Base-by-base conservation (phyloP, 2,888 invertebrate genomes). In the Nephrotoma appendiculata region DNA sequence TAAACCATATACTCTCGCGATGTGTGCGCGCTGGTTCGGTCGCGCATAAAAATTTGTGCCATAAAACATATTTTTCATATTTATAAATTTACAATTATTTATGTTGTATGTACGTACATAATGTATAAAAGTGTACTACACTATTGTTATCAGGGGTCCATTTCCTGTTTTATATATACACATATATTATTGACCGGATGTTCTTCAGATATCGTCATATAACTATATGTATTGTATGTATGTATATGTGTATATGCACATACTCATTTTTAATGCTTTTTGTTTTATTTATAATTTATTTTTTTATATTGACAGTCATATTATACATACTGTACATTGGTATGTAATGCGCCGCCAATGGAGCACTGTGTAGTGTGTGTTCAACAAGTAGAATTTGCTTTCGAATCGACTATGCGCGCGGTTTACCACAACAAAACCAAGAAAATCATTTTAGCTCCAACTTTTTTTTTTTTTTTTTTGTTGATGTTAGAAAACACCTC, bases 111-210 rank as follows among this genome's bases (percentile, higher is more conserved):
- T 3, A 31, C 31, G 31, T 31, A 31, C 31, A 31, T 31, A 31
- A 31, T 31, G 31, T 15, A 52, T 52, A 52, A 6, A 52, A 52
- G 15, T 71, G 71, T 71, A 71, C 71, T 71, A 71, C 31, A 84
- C 84, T 84, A 84, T 85, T 85, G 85, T 85, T 85, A 85, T 85
- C 85, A 85, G 45, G 43, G 85, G 42, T 85, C 85, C 44, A 44
- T 85, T 44, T 85, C 85, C 85, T 42, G 85, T 85, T 85, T 42
- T 85, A 44, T 85, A 44, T 44, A 44, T 44, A 84, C 84, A 84
- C 71, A 71, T 71, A 31, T 31, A 71, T 71, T 71, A 84, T 41
- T 84, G 84, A 84, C 84, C 84, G 84, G 84, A 84, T 84, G 84
- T 84, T 42, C 84, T 84, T 71, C 71, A 71, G 71, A 71, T 71